Conservation (phyloP, 2,113 vertebrate genomes). For the Ailuropoda melanoleuca region DNA sequence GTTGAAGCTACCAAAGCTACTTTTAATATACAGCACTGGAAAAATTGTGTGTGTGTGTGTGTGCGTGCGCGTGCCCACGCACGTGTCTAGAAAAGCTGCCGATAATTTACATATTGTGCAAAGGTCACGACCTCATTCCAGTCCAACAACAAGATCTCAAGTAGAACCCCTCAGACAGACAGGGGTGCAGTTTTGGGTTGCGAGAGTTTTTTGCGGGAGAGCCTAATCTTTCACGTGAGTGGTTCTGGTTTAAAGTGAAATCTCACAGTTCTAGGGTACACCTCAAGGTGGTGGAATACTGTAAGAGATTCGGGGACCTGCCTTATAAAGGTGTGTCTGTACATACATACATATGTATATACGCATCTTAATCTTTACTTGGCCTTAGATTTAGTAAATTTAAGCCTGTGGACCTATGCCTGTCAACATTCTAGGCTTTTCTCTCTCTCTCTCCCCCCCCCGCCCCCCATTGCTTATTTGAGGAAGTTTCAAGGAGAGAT, state of each 20-base stretch:
- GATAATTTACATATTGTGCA: not conserved
- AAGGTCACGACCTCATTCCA: not conserved
- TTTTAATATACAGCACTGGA: not conserved
- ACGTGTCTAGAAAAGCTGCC: not conserved
- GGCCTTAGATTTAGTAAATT: not conserved
- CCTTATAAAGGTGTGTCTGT: not conserved
- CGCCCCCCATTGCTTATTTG: not conserved
- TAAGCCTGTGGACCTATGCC: not conserved
- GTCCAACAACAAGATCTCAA: not conserved
- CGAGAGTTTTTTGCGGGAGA: not conserved
- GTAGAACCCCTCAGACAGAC: not conserved
- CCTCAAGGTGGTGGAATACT: not conserved
- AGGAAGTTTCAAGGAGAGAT: not conserved
- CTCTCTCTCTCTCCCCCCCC: not conserved
- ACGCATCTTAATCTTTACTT: not conserved
- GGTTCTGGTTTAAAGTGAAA: not conserved
- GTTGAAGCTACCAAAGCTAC: not conserved
- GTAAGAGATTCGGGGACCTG: not conserved
- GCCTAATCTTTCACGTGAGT: not conserved
- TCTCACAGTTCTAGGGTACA: not conserved
- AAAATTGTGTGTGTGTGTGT: not conserved
- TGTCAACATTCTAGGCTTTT: too few species aligned
- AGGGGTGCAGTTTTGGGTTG: not conserved
- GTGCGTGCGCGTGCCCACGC: not conserved
- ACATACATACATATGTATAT: too few species aligned